Conservation (phyloP, 2,888 invertebrate species). For the Neoascia interrupta region DNA sequence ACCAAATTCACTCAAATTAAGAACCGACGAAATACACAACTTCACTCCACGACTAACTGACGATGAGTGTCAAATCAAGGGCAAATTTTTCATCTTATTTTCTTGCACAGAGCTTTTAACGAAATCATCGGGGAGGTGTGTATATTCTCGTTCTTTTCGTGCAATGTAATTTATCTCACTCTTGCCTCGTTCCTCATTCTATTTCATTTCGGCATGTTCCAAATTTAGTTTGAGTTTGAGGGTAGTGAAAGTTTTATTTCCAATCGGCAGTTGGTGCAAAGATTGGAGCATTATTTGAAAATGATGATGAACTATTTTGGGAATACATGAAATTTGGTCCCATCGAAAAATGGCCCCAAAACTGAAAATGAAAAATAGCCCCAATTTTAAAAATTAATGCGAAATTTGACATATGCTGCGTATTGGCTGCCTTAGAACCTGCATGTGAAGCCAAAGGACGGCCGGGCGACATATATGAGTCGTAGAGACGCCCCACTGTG, state of each 20-base stretch:
- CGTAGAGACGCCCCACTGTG: too few species aligned
- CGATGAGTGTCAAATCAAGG: constrained; percentile 69
- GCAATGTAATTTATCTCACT: constrained; percentile 15
- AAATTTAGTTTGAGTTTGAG: constrained; percentile 6
- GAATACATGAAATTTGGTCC: too few species aligned
- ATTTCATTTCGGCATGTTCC: constrained; percentile 19
- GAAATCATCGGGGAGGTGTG: constrained; percentile 33
- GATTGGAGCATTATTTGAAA: background rate
- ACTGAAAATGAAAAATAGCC: too few species aligned
- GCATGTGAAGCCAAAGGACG: too few species aligned
- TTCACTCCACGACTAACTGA: constrained; percentile 61
- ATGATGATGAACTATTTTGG: too few species aligned
- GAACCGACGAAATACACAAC: constrained; percentile 60
- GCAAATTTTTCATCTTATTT: constrained; percentile 67
- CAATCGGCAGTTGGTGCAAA: background rate
- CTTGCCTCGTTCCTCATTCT: too few species aligned
- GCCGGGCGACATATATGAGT: too few species aligned
- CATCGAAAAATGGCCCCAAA: too few species aligned
- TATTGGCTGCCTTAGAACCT: too few species aligned
- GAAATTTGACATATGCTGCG: too few species aligned
- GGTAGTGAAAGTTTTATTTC: constrained; percentile 11
- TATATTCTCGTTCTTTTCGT: constrained; percentile 25
- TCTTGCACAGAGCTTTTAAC: constrained; percentile 55
- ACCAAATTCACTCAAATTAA: constrained; percentile 53
- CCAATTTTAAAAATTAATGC: too few species aligned